Evolutionary conservation across 2,888 invertebrate genomes (phyloP).

Genomic region (Cryptophagus acutangulus): DNA sequence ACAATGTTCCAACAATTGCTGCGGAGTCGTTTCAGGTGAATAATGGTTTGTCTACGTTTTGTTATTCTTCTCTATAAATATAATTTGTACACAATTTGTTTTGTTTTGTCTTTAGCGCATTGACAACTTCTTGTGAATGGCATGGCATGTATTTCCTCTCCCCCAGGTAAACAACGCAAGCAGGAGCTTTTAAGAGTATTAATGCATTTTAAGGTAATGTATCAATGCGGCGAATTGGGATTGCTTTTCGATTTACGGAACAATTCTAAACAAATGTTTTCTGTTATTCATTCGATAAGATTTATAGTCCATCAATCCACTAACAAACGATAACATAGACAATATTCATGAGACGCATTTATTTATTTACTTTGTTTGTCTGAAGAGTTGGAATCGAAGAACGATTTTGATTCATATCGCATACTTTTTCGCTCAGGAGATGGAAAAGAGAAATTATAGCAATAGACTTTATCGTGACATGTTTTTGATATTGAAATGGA

Average conservation of each 20-base stretch:
- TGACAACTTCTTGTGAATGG: conserved; percentile 19
- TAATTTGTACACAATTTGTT: conserved; percentile 19
- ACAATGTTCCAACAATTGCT: conserved; percentile 26
- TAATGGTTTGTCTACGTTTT: conserved; percentile 24
- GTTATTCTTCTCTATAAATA: conserved; percentile 4
- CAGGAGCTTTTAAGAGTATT: neutral
- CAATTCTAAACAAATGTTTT: too few species aligned
- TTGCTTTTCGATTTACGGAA: conserved; percentile 2
- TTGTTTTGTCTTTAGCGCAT: conserved; percentile 26
- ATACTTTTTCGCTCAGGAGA: too few species aligned
- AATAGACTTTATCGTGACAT: neutral
- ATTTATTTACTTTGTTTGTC: too few species aligned
- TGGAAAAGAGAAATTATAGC: too few species aligned
- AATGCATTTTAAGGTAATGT: neutral
- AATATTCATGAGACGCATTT: too few species aligned
- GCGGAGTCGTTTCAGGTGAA: conserved; percentile 26
- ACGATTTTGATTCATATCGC: too few species aligned
- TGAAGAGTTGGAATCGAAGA: too few species aligned
- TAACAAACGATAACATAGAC: too few species aligned
- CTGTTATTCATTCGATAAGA: too few species aligned
- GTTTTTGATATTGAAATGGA: neutral
- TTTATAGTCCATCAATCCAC: too few species aligned
- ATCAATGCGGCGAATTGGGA: too few species aligned
- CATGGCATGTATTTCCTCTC: neutral
- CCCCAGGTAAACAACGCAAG: neutral